Evolutionary conservation across 2,797 vertebrate species (phyloP), one percentile per base, ranked within the genome.

Genomic region (Parotocinclus haroldoi): DNA sequence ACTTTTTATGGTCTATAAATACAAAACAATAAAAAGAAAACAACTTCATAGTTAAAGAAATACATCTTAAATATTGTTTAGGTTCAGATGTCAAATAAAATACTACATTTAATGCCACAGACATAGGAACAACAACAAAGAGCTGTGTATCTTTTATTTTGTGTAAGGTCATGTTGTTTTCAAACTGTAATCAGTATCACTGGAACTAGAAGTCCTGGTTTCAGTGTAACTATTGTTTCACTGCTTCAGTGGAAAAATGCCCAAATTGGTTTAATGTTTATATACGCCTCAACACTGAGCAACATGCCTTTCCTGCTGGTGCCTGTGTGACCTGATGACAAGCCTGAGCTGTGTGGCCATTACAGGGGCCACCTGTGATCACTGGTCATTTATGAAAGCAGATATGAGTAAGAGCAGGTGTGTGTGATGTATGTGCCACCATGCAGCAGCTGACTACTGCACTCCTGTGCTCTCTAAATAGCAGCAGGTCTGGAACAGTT

Each of bases 361-460:
- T 66, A 69, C 62, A 63, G 72, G 63, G 71, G 71, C 85, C 87
- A 87, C 87, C 88, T 89, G 87, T 89, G 82, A 76, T 82, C 80
- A 78, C 75, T 81, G 78, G 73, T 73, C 72, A 69, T 78, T 75
- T 80, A 82, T 90, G 84, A 88, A 89, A 89, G 83, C 82, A 86
- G 86, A 88, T 87, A 86, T 77, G 83, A 74, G 74, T 57, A 53
- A 79, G 80, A 84, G 88, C 88, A 90, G 88, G 86, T 88, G 88
- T 86, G 81, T 69, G 77, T 57, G 61, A 58, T 84, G 81, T 60
- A 76, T 57, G 84, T 84, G 84, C 61, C 39, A 77, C 78, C 81
- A 81, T 73, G 74, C 74, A 77, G 82, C 89, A 90, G 88, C 87
- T 90, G 87, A 89, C 86, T 78, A 70, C 77, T 76, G 65, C 74